Evolutionary conservation across 2,113 vertebrate genomes (phyloP).

Genomic region (Dicerorhinus sumatrensis): DNA sequence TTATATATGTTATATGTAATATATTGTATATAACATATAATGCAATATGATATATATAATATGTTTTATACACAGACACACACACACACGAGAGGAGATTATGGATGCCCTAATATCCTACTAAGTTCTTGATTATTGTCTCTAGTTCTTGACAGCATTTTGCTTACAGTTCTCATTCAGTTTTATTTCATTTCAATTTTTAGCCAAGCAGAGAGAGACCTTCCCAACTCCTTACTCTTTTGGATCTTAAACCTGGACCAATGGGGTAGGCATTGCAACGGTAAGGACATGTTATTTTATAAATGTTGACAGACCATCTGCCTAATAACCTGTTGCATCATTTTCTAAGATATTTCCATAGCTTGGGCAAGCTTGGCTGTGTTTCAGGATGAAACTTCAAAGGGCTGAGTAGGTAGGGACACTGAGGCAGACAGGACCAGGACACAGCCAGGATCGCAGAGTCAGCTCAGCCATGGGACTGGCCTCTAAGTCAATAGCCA

Average conservation of each 20-base stretch:
- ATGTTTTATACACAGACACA: no score
- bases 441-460: rapidly evolving
- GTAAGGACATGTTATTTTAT: neutral
- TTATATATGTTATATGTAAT: neutral
- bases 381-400: neutral
- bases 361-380: neutral
- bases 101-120: neutral
- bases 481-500: rapidly evolving
- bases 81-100: neutral
- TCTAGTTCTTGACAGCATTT: neutral
- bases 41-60: no score
- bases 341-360: neutral
- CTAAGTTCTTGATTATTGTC: neutral
- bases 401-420: neutral
- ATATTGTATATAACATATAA: neutral
- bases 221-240: neutral
- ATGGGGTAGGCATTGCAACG: neutral
- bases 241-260: neutral
- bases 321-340: neutral
- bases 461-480: neutral
- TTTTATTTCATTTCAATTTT: neutral
- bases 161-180: neutral
- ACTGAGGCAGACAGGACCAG: neutral
- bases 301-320: neutral
- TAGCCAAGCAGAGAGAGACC: neutral